A percentile compares a stretch with the other conserved stretches of the same genome.
Evolutionary conservation across 2,888 invertebrate species (phyloP).

Genomic region (Thyatira batis): DNA sequence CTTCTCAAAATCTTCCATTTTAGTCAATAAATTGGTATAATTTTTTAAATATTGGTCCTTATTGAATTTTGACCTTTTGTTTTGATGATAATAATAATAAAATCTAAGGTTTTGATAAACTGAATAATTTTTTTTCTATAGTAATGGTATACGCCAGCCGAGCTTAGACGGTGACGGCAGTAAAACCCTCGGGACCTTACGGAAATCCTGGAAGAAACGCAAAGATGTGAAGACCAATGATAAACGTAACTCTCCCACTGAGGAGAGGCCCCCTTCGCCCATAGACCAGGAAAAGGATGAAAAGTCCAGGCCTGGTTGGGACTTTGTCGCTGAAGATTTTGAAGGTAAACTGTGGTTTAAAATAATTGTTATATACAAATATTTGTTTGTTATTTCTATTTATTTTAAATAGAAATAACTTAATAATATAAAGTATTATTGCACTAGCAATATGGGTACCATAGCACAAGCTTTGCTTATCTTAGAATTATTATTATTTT

Average conservation of each 20-base stretch:
- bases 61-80: too few species aligned
- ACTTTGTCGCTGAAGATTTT: constrained; percentile 91
- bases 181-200: constrained; percentile 67
- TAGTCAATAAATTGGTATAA: too few species aligned
- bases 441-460: too few species aligned
- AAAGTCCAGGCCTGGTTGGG: constrained; percentile 79
- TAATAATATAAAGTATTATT: too few species aligned
- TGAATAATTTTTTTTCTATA: constrained; percentile 25
- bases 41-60: too few species aligned
- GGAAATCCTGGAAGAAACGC: constrained; percentile 80
- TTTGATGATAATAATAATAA: too few species aligned
- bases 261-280: constrained; percentile 63
- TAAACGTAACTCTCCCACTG: constrained; percentile 66
- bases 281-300: constrained; percentile 57
- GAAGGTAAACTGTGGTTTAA: constrained; percentile 70
- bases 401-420: too few species aligned
- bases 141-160: constrained; percentile 69
- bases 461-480: too few species aligned
- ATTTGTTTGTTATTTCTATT: too few species aligned
- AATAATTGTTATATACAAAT: background rate
- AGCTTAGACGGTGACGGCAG: constrained; percentile 62
- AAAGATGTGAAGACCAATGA: constrained; percentile 72
- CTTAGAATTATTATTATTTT: too few species aligned
- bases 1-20: too few species aligned
- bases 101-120: too few species aligned